Conservation (phyloP, 2,888 invertebrate species). For the Volucella inanis region DNA sequence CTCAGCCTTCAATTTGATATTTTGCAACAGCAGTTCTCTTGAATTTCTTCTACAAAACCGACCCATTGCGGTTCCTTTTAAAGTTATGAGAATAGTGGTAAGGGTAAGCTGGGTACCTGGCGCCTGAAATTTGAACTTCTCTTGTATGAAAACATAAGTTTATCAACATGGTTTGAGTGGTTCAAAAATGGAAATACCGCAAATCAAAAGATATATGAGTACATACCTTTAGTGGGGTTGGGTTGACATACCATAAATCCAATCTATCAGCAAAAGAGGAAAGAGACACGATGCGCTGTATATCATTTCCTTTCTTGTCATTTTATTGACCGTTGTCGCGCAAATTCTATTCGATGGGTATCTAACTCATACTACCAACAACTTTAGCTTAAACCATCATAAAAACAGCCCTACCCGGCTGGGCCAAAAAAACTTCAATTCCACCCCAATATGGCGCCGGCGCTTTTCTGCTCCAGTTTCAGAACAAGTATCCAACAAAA, state of each 20-base stretch:
- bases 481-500: slow-evolving; percentile 2
- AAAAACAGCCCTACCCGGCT: not conserved
- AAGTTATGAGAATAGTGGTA: not conserved
- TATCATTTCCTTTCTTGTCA: slow-evolving; percentile 67
- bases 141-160: not conserved
- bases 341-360: slow-evolving; percentile 39
- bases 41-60: not conserved
- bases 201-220: not conserved
- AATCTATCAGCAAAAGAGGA: not conserved
- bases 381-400: too few species aligned
- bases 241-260: slow-evolving; percentile 52
- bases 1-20: slow-evolving; percentile 10
- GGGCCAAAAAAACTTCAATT: slow-evolving; percentile 1
- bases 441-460: slow-evolving; percentile 48
- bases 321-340: slow-evolving; percentile 69
- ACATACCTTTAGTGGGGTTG: slow-evolving; percentile 14
- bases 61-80: slow-evolving; percentile 28
- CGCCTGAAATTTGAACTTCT: slow-evolving; percentile 20
- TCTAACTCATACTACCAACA: not conserved
- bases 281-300: slow-evolving; percentile 52
- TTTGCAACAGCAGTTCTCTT: not conserved
- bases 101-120: not conserved
- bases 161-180: not conserved
- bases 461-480: slow-evolving; percentile 49
- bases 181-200: not conserved